These are phyloP conservation scores for Gallinago nigripennis DNA, from an alignment of 2,797 vertebrate species.

Conservation along the genomic window DNA sequence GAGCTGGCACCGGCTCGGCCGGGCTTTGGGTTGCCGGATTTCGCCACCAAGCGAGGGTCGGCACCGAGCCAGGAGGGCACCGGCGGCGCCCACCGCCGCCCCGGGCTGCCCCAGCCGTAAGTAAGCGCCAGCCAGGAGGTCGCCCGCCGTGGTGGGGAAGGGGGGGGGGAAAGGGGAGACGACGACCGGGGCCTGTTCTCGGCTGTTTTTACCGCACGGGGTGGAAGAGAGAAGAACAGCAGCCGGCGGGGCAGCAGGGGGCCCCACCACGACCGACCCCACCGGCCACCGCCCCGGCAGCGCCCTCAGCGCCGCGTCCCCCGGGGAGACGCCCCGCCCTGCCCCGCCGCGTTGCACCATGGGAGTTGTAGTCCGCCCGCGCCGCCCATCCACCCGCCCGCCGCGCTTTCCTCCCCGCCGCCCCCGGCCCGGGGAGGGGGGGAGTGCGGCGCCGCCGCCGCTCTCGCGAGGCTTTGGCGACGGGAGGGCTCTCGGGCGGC, in stretches of 20 bases:
- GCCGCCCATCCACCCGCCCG: not conserved
- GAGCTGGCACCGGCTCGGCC: not conserved
- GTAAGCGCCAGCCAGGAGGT: not conserved
- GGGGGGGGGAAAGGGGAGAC: not conserved
- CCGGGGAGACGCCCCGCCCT: not conserved
- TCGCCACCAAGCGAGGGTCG: not conserved
- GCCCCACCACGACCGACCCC: too few species aligned
- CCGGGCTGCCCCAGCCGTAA: not conserved
- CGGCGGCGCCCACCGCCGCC: not conserved
- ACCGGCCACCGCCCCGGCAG: not conserved
- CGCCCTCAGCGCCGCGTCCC: not conserved
- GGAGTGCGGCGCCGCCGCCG: not conserved
- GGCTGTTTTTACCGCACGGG: too few species aligned
- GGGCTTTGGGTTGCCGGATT: fast-evolving
- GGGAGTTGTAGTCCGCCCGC: constrained; percentile 23
- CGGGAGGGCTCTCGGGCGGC: not conserved
- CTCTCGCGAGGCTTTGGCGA: constrained; percentile 57
- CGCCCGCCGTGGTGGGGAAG: not conserved
- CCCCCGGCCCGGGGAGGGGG: not conserved
- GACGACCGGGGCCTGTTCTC: not conserved
- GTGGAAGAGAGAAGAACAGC: not conserved
- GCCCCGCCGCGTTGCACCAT: not conserved
- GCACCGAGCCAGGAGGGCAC: not conserved
- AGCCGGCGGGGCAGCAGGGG: fast-evolving
- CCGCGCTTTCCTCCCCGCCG: not conserved